A percentile compares a stretch with the other conserved stretches of the same genome.
Conservation (phyloP, 2,888 invertebrate genomes). For the Rutpela maculata region DNA sequence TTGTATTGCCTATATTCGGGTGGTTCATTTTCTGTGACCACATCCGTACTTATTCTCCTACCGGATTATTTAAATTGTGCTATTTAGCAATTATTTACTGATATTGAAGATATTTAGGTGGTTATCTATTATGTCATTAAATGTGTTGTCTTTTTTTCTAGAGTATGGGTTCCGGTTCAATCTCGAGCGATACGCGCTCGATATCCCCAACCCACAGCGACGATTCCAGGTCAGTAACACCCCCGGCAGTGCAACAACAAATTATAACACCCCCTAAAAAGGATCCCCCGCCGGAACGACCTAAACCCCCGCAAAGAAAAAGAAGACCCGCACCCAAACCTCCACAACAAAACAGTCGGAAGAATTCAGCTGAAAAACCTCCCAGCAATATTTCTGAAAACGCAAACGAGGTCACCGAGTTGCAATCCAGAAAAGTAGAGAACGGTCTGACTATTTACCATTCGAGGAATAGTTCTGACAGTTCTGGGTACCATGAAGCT, state of each 20-base stretch:
- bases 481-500: constrained; percentile 84
- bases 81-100: too few species aligned
- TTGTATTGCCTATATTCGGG: too few species aligned
- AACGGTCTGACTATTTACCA: constrained; percentile 77
- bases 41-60: too few species aligned
- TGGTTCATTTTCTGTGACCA: too few species aligned
- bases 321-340: constrained; percentile 79
- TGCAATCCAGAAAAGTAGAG: constrained; percentile 57
- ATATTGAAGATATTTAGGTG: too few species aligned
- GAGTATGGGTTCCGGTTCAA: constrained; percentile 72
- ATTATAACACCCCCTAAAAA: constrained; percentile 64
- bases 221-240: constrained; percentile 74
- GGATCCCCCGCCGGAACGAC: constrained; percentile 70
- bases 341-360: constrained; percentile 66
- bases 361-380: constrained; percentile 57
- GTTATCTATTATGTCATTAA: too few species aligned
- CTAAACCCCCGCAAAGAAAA: constrained; percentile 76
- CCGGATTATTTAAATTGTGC: too few species aligned
- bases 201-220: constrained; percentile 80
- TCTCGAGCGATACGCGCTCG: constrained; percentile 72
- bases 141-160: constrained; percentile 49
- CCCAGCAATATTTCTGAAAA: constrained; percentile 50
- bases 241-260: constrained; percentile 68
- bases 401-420: constrained; percentile 47
- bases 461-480: constrained; percentile 84